These are phyloP conservation scores for Anas platyrhynchos DNA, from an alignment of 2,113 vertebrate genomes.

Conservation along the genomic window DNA sequence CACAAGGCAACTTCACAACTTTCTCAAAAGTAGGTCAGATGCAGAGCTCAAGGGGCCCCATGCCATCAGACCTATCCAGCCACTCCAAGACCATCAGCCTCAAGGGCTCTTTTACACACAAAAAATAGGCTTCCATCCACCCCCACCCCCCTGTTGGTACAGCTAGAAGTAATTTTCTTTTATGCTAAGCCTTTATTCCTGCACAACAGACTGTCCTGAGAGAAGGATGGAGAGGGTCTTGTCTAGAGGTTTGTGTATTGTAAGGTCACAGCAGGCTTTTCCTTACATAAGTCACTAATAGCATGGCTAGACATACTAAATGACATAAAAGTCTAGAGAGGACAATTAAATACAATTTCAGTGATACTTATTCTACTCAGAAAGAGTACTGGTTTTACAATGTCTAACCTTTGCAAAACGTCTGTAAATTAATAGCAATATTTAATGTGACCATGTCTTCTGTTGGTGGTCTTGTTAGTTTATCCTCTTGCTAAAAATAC, in stretches of 20 bases:
- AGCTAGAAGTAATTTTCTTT: not conserved
- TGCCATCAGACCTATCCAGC: not conserved
- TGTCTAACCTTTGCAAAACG: not conserved
- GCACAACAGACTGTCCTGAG: not conserved
- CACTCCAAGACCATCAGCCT: not conserved
- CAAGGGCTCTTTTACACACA: not conserved
- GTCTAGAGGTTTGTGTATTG: not conserved
- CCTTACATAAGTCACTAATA: not conserved
- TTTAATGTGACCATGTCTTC: not conserved
- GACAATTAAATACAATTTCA: slow-evolving; percentile 26
- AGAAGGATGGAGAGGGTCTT: not conserved
- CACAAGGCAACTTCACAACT: not conserved
- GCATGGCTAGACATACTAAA: not conserved
- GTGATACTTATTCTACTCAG: slow-evolving; percentile 5
- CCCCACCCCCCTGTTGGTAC: no score
- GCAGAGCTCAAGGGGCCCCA: not conserved
- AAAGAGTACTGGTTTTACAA: not conserved
- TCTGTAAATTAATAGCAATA: not conserved
- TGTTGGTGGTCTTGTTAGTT: not conserved
- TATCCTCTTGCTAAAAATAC: slow-evolving; percentile 5
- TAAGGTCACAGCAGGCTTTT: slow-evolving; percentile 10
- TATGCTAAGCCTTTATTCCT: not conserved
- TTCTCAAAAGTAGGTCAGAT: not conserved
- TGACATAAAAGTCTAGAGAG: not conserved
- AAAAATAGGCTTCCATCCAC: not conserved